Evolutionary conservation across 2,113 vertebrate genomes (phyloP).

Genomic region (Psittacula cyanocephala): DNA sequence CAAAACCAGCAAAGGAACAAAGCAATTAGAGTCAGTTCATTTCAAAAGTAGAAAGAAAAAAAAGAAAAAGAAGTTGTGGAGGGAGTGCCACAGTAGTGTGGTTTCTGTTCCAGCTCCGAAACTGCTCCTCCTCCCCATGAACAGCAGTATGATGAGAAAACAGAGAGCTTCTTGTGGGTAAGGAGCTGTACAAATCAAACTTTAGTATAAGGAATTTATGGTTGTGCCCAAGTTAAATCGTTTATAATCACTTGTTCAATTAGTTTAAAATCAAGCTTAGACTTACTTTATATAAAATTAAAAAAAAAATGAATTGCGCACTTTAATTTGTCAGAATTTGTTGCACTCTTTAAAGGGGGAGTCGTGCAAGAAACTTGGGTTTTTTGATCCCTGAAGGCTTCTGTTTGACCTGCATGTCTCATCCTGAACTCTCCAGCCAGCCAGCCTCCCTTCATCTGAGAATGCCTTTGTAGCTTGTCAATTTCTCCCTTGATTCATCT

Average conservation of each 20-base stretch:
- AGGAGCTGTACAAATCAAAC: not conserved
- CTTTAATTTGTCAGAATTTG: not conserved
- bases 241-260: not conserved
- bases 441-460: not conserved
- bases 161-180: not conserved
- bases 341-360: not conserved
- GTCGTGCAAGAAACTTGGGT: not conserved
- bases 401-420: not conserved
- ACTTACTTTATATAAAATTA: not conserved
- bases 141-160: not conserved
- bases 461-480: not conserved
- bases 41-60: not conserved
- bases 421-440: not conserved
- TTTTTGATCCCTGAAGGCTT: not conserved
- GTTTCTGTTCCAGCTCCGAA: not conserved
- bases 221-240: not conserved
- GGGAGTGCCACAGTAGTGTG: not conserved
- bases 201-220: not conserved
- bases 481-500: not conserved
- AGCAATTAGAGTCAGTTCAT: not conserved
- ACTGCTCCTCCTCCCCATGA: not conserved
- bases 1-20: constrained; percentile 18
- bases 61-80: not conserved
- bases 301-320: not conserved
- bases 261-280: not conserved